Evolutionary conservation across 2,888 invertebrate species (phyloP), one percentile per base, ranked within the genome.

Genomic region (Cerceris rybyensis): DNA sequence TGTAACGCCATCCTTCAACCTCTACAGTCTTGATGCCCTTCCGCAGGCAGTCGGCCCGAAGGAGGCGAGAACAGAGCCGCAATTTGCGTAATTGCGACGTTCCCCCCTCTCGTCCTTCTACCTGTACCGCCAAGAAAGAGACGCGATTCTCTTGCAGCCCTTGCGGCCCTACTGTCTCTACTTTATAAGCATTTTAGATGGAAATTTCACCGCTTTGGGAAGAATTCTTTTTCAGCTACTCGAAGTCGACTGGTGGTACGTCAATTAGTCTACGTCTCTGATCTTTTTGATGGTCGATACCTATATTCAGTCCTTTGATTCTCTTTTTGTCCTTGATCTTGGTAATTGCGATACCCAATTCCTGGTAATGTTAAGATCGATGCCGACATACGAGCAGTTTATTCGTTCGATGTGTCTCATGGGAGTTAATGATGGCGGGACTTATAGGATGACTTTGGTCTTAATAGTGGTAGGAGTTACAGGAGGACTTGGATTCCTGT

Each of bases 61-160:
- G 87, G 84, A 89, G 88, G 90, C 89, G 89, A 90, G 90, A 91
- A 91, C 90, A 88, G 89, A 88, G 86, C 90, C 86, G 89, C 89
- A 91, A 91, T 91, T 91, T 91, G 89, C 91, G 91, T 91, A 91
- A 91, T 91, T 91, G 88, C 89, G 87, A 90, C 88, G 83, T 83
- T 82, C 88, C 85, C 86, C 83, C 86, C 84, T 84, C 87, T 13
- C n/a, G 7, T 39, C 58, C 28, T 41, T 61, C 54, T 41, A 39
- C n/a, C 43, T 60, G 59, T 43, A 41, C 13, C n/a, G 17, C n/a
- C 57, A 49, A 39, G 49, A 28, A 43, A 68, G 65, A 73, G 78
- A 79, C 66, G 70, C 75, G 78, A 74, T 71, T 66, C 75, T 60
- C 61, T 71, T 59, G 54, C 66, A 68, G 50, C 63, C 61, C 80